Percentiles rank a stretch among this genome's conserved stretches.
These are phyloP conservation scores for Phymastichus coffea DNA, from an alignment of 1,140 invertebrate genomes.

Conservation along the genomic window DNA sequence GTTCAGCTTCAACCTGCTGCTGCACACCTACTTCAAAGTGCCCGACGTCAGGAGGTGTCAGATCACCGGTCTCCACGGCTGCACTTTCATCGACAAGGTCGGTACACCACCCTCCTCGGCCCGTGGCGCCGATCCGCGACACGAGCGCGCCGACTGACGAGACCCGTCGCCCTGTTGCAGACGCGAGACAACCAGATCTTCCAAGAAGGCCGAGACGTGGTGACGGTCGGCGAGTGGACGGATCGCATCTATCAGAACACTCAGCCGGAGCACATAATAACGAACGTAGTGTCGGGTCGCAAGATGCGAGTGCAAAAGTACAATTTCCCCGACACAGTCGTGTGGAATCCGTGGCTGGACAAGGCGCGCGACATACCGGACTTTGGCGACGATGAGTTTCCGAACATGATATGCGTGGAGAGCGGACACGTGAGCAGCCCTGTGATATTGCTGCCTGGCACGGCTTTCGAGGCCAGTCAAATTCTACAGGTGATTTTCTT, in stretches of 20 bases:
- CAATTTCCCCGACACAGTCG: conserved; percentile 92
- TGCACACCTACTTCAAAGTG: conserved; percentile 95
- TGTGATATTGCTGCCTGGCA: conserved; percentile 81
- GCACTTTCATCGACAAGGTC: conserved; percentile 94
- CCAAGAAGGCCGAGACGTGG: conserved; percentile 84
- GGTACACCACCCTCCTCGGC: conserved; percentile 7
- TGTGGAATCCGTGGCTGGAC: conserved; percentile 96
- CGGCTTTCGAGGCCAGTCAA: conserved; percentile 85
- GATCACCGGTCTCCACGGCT: conserved; percentile 87
- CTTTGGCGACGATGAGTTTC: conserved; percentile 93
- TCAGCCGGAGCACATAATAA: conserved; percentile 88
- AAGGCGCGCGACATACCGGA: conserved; percentile 89
- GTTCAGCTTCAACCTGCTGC: conserved; percentile 89
- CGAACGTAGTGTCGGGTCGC: conserved; percentile 85
- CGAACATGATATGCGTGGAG: conserved; percentile 94
- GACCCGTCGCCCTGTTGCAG: too few species aligned
- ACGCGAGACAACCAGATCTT: conserved; percentile 78
- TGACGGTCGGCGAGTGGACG: conserved; percentile 87
- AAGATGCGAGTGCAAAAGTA: conserved; percentile 92
- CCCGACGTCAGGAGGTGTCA: conserved; percentile 87
- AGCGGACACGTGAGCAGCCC: conserved; percentile 85
- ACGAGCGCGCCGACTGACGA: too few species aligned
- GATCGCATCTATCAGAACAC: conserved; percentile 93
- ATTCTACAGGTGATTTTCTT: conserved; percentile 72
- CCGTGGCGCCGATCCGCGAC: too few species aligned